Evolutionary conservation across 2,113 vertebrate species (phyloP), one percentile per base, ranked within the genome.

Genomic region (Anthoscopus minutus): DNA sequence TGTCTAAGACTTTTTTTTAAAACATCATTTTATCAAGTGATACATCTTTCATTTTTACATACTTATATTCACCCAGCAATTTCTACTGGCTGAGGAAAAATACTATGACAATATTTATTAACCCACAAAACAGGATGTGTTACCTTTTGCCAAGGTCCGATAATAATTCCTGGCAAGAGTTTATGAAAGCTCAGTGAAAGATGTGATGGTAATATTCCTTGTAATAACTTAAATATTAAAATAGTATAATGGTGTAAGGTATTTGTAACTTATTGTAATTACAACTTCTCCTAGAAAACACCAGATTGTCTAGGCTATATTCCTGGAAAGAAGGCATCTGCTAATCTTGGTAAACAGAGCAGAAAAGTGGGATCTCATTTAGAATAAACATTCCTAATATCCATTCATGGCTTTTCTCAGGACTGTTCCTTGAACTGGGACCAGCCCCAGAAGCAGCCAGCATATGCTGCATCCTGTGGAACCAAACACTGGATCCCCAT

Each of bases 271-370:
- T 91, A 80, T 56, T 42, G 37, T 90, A 90, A 88, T 93, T 92
- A 93, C 30, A 86, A 18, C 44, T 93, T 96, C 38, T 54, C 50
- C 44, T 88, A 86, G 76, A 91, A 94, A 95, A 92, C 76, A 95
- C 50, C 93, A 89, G 67, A 95, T 90, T 96, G 71, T 66, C 76
- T 88, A 86, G 60, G 28, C 71, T 86, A 61, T 78, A 89, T 96
- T 96, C 78, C 89, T 96, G 67, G 89, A 94, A 94, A 93, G 79
- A 80, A 93, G n/a, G 60, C 84, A 95, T 92, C 94, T 94, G 87
- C 79, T 95, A 78, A 88, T 86, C 74, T 90, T 83, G 28, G 47
- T 96, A 96, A 96, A 93, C 76, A 89, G 71, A 93, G 67, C 6
- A 4, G 56, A 86, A 94, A 95, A 95, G 47, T 60, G n/a, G 42